phyloP scores from a whole-genome alignment of 2,113 vertebrate genomes.

The Hippolais icterina region DNA sequence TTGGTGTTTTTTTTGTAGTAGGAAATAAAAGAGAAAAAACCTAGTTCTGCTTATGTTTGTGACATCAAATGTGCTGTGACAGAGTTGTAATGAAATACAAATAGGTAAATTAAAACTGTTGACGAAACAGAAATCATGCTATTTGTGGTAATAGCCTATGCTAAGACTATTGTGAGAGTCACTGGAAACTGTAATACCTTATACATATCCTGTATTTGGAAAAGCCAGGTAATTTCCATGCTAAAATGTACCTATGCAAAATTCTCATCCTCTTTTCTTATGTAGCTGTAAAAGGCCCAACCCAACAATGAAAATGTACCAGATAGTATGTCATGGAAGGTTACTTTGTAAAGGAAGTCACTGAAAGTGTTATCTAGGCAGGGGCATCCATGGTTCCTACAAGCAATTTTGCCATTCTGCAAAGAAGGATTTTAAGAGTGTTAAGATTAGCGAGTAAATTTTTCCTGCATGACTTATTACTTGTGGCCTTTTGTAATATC shows the following conservation, averaged over 20 bases:
- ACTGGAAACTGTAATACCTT: background rate
- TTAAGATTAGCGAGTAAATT: background rate
- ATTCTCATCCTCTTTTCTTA: background rate
- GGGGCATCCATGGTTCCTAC: background rate
- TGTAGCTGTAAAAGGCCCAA: background rate
- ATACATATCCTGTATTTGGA: background rate
- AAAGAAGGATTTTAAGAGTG: background rate
- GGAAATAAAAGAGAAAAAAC: background rate
- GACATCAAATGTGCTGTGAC: background rate
- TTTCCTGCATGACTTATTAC: background rate
- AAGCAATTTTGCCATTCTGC: background rate
- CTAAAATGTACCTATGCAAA: background rate
- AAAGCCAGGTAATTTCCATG: background rate
- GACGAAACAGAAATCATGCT: background rate
- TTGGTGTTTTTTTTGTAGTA: background rate
- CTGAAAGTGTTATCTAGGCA: background rate
- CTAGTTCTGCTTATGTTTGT: background rate
- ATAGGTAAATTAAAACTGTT: background rate
- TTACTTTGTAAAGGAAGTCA: background rate
- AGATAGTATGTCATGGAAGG: background rate
- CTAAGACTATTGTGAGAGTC: background rate
- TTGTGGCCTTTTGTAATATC: constrained; percentile 15
- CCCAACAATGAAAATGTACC: background rate
- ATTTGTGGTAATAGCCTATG: background rate
- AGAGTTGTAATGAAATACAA: background rate